Percentiles rank a stretch among this genome's conserved stretches.
phyloP scores from a whole-genome alignment of 2,888 invertebrate species.

The Drosophila colorata region DNA sequence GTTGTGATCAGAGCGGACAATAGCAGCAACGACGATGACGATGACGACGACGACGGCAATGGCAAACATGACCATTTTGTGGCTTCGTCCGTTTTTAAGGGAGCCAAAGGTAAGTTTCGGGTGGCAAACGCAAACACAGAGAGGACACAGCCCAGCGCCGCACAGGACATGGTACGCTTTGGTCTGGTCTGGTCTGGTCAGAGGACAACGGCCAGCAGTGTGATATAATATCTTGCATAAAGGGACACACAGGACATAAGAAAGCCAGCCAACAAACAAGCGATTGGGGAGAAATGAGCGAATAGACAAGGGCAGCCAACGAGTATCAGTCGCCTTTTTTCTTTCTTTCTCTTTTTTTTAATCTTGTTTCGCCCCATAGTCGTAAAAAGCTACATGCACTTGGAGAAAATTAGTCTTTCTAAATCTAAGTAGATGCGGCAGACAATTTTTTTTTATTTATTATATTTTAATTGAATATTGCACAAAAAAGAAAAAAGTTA shows the following conservation, averaged over 20 bases:
- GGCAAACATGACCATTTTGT: slow-evolving; percentile 80
- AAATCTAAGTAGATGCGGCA: too few species aligned
- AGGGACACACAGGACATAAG: slow-evolving; percentile 78
- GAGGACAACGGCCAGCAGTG: slow-evolving; percentile 70
- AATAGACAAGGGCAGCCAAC: slow-evolving; percentile 58
- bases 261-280: slow-evolving; percentile 77
- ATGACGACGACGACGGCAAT: slow-evolving; percentile 58
- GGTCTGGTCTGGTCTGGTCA: slow-evolving; percentile 19
- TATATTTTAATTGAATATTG: too few species aligned
- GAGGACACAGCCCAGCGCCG: slow-evolving; percentile 50
- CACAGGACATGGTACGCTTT: slow-evolving; percentile 39
- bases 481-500: too few species aligned
- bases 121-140: slow-evolving; percentile 61
- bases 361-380: slow-evolving; percentile 4
- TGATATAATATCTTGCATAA: slow-evolving; percentile 80
- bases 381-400: slow-evolving; percentile 32
- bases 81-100: slow-evolving; percentile 59
- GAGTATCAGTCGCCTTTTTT: slow-evolving; percentile 34
- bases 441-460: too few species aligned
- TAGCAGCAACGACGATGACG: slow-evolving; percentile 45
- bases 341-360: slow-evolving; percentile 7
- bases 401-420: background rate
- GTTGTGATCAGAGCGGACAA: slow-evolving; percentile 45
- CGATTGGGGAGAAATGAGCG: slow-evolving; percentile 65
- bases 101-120: slow-evolving; percentile 75